Conservation (phyloP, 2,113 vertebrate species). For the Stigmatopora nigra region DNA sequence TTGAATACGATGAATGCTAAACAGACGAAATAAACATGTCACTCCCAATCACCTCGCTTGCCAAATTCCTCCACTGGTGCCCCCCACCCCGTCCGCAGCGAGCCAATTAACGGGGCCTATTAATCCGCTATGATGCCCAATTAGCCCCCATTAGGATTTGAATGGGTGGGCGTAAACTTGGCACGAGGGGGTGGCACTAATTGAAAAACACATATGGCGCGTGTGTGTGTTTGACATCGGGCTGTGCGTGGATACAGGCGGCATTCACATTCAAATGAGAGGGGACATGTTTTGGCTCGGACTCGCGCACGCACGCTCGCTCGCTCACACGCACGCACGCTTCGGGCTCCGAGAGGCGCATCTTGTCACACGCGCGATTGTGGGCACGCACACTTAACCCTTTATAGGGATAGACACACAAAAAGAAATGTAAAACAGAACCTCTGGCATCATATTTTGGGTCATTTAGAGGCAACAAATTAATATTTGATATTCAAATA, state of each 20-base stretch:
- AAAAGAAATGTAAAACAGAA: too few relatives aligned
- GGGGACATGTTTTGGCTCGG: slow-evolving; percentile 65
- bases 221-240: slow-evolving; percentile 26
- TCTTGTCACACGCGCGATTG: slow-evolving; percentile 50
- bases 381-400: neutral
- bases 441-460: too few relatives aligned
- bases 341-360: slow-evolving; percentile 52
- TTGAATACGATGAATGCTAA: slow-evolving; percentile 64
- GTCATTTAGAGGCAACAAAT: too few relatives aligned
- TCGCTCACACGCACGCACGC: slow-evolving; percentile 20
- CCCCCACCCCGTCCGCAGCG: slow-evolving; percentile 36
- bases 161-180: slow-evolving; percentile 7
- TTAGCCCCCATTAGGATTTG: slow-evolving; percentile 67
- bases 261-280: slow-evolving; percentile 79
- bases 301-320: slow-evolving; percentile 31
- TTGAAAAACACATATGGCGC: slow-evolving; percentile 50
- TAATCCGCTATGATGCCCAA: slow-evolving; percentile 70
- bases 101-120: slow-evolving; percentile 74
- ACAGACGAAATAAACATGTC: slow-evolving; percentile 60
- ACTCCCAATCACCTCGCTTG: slow-evolving; percentile 55
- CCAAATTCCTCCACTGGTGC: slow-evolving; percentile 69
- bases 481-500: too few relatives aligned
- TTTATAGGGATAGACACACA: too few relatives aligned
- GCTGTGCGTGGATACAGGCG: slow-evolving; percentile 59
- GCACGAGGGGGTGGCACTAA: slow-evolving; percentile 46